Base-by-base conservation (phyloP, 2,797 vertebrate genomes). In the Poecile montanus region DNA sequence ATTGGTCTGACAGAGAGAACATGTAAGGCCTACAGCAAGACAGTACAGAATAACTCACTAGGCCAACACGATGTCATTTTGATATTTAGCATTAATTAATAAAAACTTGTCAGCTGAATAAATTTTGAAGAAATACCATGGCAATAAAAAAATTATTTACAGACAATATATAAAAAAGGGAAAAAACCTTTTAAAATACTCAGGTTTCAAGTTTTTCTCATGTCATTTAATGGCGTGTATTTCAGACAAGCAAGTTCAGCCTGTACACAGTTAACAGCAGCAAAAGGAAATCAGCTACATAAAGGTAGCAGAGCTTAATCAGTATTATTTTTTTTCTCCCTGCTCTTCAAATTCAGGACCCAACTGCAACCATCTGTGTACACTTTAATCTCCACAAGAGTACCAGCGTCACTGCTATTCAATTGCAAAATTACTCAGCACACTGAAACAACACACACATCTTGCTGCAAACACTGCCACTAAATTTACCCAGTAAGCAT, bases 281-380 rank as follows among this genome's bases (percentile, higher is more conserved):
- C 21, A 78, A 79, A 85, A 75, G n/a, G 40, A 88, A 93, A 84
- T 73, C 47, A 78, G 40, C 57, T n/a, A 45, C n/a, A 47, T n/a
- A 79, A 73, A 82, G 67, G 70, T 93, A 95, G 76, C 4, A 45
- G 36, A 89, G 78, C 45, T 76, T 85, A 48, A 74, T 86, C 3
- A 8, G 34, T 53, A 83, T 38, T 38, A 62, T 34, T 93, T 90
- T 75, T 90, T 57, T 90, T 63, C 74, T 78, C 29, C 4, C 22
- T 73, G 48, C 63, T 91, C 63, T 88, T 88, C 47, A 63, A 29
- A 94, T 91, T 93, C 76, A 86, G 70, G 51, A 61, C 47, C 30
- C 54, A 84, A 84, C 56, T 32, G 40, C 79, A 92, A 60, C 80
- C 93, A 94, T 91, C 79, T 92, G 78, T 5, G 34, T 48, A 63